Evolutionary conservation across 2,113 vertebrate genomes (phyloP), one percentile per base, ranked within the genome.

Genomic region (Oophaga pumilio): DNA sequence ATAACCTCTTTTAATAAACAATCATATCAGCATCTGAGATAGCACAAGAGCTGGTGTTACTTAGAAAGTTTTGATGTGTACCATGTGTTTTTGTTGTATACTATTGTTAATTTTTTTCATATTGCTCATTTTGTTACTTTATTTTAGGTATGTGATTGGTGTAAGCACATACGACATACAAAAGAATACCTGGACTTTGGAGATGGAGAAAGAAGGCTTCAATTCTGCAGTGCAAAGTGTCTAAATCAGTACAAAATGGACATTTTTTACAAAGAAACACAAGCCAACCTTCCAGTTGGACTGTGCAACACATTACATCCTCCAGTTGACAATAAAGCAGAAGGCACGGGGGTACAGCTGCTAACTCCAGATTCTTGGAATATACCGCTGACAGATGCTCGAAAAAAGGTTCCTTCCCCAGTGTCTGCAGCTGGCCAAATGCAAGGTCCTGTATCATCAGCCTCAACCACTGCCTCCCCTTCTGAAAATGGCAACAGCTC

Each of bases 241-340:
- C 96, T 99, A 92, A 99, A 99, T 96, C 98, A 99, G 92, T 99
- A 99, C 93, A 99, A 99, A 94, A 99, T 99, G 98, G 98, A 99
- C 95, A 99, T 99, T 95, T 99, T 99, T 96, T 99, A 99, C 95
- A 99, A 99, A 95, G 98, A 99, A 94, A 98, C 98, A 85, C 98
- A 99, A 95, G 98, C 98, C 81, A 98, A 97, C 50, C 95, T 99
- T 92, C 98, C 98, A 89, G 97, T 96, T 93, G 97, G 94, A 88
- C 94, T 99, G 91, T 98, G 97, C 92, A 96, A 97, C 94, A 95
- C 97, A 76, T 94, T 97, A 91, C 97, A 97, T 89, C 92, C 94
- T 90, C 94, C 93, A 87, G 93, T 95, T 33, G 98, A 99, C 90
- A 95, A 96, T 90, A 98, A 98, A 94, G 93, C 95, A 85, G 98